Evolutionary conservation across 2,888 invertebrate species (phyloP).

Genomic region (Sipunculus nudus): DNA sequence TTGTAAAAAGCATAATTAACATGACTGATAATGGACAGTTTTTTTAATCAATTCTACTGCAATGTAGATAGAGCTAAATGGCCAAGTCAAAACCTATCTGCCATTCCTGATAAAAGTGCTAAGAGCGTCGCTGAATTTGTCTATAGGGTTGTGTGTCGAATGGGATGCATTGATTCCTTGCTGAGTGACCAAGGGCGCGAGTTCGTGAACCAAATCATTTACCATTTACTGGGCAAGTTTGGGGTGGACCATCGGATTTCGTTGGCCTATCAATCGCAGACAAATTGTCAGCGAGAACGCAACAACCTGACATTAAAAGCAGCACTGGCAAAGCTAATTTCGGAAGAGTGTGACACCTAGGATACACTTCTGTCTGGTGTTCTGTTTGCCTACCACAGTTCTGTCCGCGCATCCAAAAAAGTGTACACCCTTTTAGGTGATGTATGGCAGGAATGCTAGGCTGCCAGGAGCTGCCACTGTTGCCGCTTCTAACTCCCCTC

Average conservation of each 20-base stretch:
- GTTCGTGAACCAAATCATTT: background rate
- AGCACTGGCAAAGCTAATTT: background rate
- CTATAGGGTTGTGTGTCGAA: no score
- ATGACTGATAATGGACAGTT: no score
- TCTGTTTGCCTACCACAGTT: conserved; percentile 2
- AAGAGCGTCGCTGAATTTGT: no score
- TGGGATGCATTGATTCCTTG: no score
- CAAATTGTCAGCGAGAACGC: conserved; percentile 50
- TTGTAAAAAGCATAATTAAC: no score
- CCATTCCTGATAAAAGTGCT: no score
- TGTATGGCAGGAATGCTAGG: conserved; percentile 2
- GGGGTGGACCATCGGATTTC: conserved; percentile 24
- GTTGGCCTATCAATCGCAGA: conserved; percentile 23
- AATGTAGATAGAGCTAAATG: no score
- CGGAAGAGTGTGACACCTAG: conserved; percentile 3
- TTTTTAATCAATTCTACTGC: no score
- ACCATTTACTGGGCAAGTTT: background rate
- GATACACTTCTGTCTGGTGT: conserved; percentile 1
- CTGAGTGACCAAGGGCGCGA: conserved; percentile 1
- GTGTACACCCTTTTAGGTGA: conserved; percentile 6
- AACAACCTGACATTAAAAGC: conserved; percentile 44
- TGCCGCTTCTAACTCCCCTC: no score
- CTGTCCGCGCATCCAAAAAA: conserved; percentile 7
- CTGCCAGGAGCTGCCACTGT: no score
- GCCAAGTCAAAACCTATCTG: no score